Percentiles rank a stretch among this genome's conserved stretches.
These are phyloP conservation scores for Perca schrenkii DNA, from an alignment of 2,113 vertebrate genomes.

Conservation along the genomic window DNA sequence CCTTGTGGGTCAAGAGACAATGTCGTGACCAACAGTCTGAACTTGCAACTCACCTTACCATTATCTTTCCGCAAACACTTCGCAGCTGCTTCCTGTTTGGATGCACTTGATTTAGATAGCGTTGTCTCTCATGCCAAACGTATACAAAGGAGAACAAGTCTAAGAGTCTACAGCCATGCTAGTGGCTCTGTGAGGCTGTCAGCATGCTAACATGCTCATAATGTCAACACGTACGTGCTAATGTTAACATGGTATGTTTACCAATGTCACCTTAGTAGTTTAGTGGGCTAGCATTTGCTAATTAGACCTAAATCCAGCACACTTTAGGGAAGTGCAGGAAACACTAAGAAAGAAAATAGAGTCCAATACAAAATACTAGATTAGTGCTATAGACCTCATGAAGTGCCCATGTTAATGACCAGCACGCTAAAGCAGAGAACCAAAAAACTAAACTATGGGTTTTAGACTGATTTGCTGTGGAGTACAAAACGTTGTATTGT, in stretches of 20 bases:
- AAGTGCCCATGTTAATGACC: neutral
- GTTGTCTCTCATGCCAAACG: conserved; percentile 3
- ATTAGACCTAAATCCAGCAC: neutral
- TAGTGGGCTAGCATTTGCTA: neutral
- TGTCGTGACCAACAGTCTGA: neutral
- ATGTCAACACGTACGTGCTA: neutral
- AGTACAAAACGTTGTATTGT: neutral
- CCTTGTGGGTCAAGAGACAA: neutral
- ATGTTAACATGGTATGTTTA: neutral
- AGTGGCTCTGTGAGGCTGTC: neutral
- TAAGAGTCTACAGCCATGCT: neutral
- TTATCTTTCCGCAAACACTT: conserved; percentile 22
- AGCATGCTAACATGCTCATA: neutral
- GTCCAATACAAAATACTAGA: neutral
- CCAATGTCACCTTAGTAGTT: no score
- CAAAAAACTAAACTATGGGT: neutral
- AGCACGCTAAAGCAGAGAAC: neutral
- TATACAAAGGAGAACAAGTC: neutral
- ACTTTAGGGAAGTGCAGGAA: neutral
- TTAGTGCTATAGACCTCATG: neutral
- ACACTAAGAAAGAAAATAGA: neutral
- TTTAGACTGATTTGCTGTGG: neutral
- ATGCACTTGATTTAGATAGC: conserved; percentile 12
- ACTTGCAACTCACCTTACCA: conserved; percentile 22
- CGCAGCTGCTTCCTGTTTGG: conserved; percentile 57